These are phyloP conservation scores for Nomada fabriciana DNA, from an alignment of 2,888 invertebrate genomes.

Conservation along the genomic window DNA sequence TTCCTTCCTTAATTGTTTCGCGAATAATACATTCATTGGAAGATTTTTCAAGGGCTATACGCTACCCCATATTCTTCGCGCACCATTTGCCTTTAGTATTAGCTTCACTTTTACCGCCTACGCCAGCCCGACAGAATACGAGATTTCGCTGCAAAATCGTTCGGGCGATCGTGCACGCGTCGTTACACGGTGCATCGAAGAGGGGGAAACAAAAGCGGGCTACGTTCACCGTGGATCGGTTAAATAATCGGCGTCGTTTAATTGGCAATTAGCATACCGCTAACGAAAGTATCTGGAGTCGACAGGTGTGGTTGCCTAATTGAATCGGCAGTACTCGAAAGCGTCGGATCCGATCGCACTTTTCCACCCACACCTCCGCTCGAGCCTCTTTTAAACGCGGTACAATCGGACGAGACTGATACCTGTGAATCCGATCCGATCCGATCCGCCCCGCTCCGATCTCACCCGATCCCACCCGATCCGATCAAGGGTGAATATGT, in stretches of 20 bases:
- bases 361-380: conserved; percentile 21
- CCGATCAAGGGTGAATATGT: conserved; percentile 44
- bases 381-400: conserved; percentile 17
- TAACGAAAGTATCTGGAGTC: conserved; percentile 76
- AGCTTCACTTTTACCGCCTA: neutral
- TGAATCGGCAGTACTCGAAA: conserved; percentile 71
- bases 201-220: conserved; percentile 21
- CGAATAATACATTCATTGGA: neutral
- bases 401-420: conserved; percentile 61
- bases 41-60: neutral
- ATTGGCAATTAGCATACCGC: conserved; percentile 77
- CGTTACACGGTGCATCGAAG: too few species aligned
- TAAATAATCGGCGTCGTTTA: conserved; percentile 65
- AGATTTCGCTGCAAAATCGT: neutral
- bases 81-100: neutral
- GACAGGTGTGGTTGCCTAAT: conserved; percentile 72
- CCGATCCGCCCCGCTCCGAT: conserved; percentile 56
- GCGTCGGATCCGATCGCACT: conserved; percentile 46
- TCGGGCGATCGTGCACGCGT: neutral
- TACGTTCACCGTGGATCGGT: conserved; percentile 37
- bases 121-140: neutral
- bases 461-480: conserved; percentile 44
- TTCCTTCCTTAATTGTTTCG: neutral
- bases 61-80: neutral
- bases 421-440: conserved; percentile 44